Evolutionary conservation across 2,888 invertebrate species (phyloP).

Genomic region (Ariolimax columbianus): DNA sequence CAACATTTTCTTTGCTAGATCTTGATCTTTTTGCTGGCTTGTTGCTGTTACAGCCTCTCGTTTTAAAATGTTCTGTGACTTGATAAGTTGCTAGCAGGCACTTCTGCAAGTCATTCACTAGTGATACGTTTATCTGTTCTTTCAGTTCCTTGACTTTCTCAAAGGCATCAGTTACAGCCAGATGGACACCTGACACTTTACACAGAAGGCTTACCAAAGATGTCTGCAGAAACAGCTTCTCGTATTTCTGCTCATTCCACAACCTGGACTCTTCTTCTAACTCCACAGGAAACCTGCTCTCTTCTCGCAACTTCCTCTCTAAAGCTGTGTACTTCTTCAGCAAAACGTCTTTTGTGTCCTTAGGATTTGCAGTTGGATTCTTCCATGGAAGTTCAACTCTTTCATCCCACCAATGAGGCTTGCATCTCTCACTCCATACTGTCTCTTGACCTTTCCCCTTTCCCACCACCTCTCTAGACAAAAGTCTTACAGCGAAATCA

Average conservation of each 20-base stretch:
- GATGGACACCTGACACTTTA: slow-evolving; percentile 49
- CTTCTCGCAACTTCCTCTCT: slow-evolving; percentile 48
- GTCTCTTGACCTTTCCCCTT: slow-evolving; percentile 55
- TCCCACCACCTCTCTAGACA: slow-evolving; percentile 53
- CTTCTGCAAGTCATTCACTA: slow-evolving; percentile 44
- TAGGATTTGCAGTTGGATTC: slow-evolving; percentile 56
- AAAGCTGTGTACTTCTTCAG: slow-evolving; percentile 52
- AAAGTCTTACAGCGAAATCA: slow-evolving; percentile 54
- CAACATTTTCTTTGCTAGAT: not conserved
- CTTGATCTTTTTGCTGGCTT: slow-evolving; percentile 3
- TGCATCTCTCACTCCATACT: slow-evolving; percentile 53
- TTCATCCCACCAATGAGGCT: slow-evolving; percentile 55
- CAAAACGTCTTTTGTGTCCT: slow-evolving; percentile 56
- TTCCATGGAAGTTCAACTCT: slow-evolving; percentile 51
- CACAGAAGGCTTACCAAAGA: slow-evolving; percentile 47
- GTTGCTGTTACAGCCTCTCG: not conserved
- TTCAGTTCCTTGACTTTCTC: slow-evolving; percentile 45
- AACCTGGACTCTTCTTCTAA: slow-evolving; percentile 49
- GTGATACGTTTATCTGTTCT: slow-evolving; percentile 20
- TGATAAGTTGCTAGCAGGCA: slow-evolving; percentile 44
- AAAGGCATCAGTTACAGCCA: slow-evolving; percentile 35
- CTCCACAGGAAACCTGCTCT: slow-evolving; percentile 47
- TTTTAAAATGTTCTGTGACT: slow-evolving; percentile 29
- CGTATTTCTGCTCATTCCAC: slow-evolving; percentile 47
- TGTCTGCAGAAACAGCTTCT: slow-evolving; percentile 51